Conservation (phyloP, 92 coral and sea anemone genomes). For the Siderastrea radians region DNA sequence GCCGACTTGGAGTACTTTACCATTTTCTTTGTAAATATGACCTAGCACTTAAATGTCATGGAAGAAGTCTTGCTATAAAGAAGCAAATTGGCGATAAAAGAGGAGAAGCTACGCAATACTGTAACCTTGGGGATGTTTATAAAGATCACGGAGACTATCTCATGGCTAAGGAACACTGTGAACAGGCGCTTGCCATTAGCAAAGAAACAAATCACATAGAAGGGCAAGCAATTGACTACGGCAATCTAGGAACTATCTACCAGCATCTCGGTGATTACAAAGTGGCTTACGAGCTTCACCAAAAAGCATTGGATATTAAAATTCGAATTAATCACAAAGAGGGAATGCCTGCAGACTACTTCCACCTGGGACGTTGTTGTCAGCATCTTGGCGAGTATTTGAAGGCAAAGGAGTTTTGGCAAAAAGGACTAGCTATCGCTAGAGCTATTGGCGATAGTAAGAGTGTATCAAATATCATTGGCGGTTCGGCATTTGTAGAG, state of each 20-base stretch:
- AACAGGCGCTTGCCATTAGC: no score
- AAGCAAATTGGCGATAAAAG: no score
- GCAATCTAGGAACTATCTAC: conserved; percentile 16
- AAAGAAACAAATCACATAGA: no score
- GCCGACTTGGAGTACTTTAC: neutral
- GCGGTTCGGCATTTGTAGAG: no score
- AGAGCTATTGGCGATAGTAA: no score
- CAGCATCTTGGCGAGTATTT: neutral
- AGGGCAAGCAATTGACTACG: conserved; percentile 3
- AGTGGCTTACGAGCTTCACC: neutral
- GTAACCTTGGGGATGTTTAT: no score
- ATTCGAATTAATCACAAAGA: neutral
- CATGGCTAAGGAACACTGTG: no score
- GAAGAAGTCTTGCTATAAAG: neutral
- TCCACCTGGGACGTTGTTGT: neutral
- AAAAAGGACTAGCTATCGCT: no score
- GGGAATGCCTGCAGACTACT: neutral
- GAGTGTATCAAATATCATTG: no score
- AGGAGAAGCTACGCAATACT: no score
- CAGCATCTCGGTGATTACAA: conserved; percentile 6
- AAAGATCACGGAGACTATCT: no score
- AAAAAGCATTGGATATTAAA: neutral
- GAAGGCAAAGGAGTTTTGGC: no score
- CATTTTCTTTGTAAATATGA: neutral
- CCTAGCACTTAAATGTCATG: neutral